A percentile compares a stretch with the other conserved stretches of the same genome.
Conservation (phyloP, 2,888 invertebrate species). For the Crematogaster levior region DNA sequence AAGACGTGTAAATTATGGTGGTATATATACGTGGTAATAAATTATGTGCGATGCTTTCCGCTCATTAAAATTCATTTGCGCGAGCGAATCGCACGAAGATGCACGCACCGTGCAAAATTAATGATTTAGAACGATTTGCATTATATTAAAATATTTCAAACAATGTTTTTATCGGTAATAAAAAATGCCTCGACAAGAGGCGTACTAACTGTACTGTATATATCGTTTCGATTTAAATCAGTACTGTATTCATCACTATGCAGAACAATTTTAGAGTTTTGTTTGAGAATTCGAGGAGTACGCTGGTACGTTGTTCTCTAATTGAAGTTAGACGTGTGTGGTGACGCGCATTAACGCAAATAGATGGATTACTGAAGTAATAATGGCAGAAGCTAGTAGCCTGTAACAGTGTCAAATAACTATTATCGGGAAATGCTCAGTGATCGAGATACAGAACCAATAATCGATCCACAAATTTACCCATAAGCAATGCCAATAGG, state of each 20-base stretch:
- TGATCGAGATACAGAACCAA: constrained; percentile 3
- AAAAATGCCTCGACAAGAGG: not conserved
- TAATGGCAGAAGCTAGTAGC: not conserved
- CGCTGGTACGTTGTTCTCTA: not conserved
- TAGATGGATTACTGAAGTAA: constrained; percentile 48
- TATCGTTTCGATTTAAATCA: not conserved
- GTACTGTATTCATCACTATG: not conserved
- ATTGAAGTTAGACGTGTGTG: constrained; percentile 42
- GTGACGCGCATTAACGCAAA: constrained; percentile 37
- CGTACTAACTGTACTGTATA: not conserved
- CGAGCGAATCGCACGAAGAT: not conserved
- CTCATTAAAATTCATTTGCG: not conserved
- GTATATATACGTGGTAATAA: not conserved
- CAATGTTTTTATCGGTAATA: not conserved
- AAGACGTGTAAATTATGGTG: constrained; percentile 5
- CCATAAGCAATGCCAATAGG: not conserved
- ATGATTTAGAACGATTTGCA: not conserved
- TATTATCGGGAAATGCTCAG: not conserved
- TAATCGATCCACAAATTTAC: constrained; percentile 4
- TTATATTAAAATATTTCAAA: not conserved
- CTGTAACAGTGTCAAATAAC: not conserved
- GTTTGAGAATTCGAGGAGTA: constrained; percentile 55
- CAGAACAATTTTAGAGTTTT: too few relatives aligned
- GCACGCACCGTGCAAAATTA: not conserved
- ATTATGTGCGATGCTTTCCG: not conserved